A percentile compares a stretch with the other conserved stretches of the same genome.
Conservation (phyloP, 1,140 invertebrate genomes). For the Agraylea sexmaculata region DNA sequence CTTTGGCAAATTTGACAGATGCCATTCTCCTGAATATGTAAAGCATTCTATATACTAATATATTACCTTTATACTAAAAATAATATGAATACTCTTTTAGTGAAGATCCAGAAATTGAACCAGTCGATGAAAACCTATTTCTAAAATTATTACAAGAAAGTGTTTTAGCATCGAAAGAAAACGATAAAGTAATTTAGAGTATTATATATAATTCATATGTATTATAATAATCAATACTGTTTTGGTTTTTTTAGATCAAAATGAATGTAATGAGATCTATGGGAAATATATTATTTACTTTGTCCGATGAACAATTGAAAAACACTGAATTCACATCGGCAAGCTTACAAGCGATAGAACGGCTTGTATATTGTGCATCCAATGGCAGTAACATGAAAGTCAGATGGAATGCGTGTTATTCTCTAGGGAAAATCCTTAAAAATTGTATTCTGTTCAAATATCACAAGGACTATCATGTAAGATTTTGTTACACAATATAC, state of each 20-base stretch:
- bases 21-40: constrained; percentile 54
- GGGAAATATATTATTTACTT: constrained; percentile 62
- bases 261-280: constrained; percentile 68
- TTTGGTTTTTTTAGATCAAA: constrained; percentile 42
- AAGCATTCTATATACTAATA: constrained; percentile 17
- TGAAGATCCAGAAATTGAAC: constrained; percentile 44
- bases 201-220: constrained; percentile 1
- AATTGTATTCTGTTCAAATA: constrained; percentile 47
- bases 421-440: constrained; percentile 63
- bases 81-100: no score
- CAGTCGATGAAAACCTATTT: constrained; percentile 54
- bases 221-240: constrained; percentile 1
- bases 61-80: constrained; percentile 1
- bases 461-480: constrained; percentile 42
- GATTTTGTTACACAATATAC: no score
- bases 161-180: constrained; percentile 51
- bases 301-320: constrained; percentile 41
- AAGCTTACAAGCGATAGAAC: constrained; percentile 42
- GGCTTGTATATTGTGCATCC: constrained; percentile 53
- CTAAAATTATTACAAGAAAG: constrained; percentile 53
- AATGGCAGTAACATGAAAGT: constrained; percentile 70
- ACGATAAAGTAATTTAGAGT: constrained; percentile 49
- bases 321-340: constrained; percentile 36
- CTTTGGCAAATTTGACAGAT: constrained; percentile 72
- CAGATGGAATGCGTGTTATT: constrained; percentile 84